Percentiles rank a stretch among this genome's conserved stretches.
Conservation (phyloP, 2,797 vertebrate species). For the Tiaroga cobitis region DNA sequence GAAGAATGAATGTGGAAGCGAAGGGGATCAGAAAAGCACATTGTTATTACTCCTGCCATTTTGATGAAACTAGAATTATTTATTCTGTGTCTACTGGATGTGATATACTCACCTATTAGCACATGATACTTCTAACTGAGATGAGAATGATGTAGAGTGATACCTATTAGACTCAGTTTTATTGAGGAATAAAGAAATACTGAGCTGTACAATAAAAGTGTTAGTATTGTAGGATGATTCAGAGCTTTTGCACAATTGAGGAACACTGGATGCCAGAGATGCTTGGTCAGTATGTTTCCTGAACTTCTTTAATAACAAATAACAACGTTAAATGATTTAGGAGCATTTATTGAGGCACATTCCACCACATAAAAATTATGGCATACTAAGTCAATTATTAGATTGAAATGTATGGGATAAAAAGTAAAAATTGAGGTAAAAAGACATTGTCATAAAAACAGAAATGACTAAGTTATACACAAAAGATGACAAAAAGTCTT, state of each 20-base stretch:
- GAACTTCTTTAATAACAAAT: slow-evolving; percentile 8
- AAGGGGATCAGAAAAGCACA: slow-evolving; percentile 3
- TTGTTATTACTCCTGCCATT: slow-evolving; percentile 35
- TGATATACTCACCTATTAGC: slow-evolving; percentile 8
- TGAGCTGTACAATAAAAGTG: not conserved
- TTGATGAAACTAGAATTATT: not conserved
- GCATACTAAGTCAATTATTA: not conserved
- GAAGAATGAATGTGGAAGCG: slow-evolving; percentile 2
- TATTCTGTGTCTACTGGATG: not conserved
- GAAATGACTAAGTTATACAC: not conserved
- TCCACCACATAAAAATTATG: not conserved
- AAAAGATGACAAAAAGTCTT: not conserved
- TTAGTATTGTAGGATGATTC: slow-evolving; percentile 17
- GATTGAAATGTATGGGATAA: not conserved
- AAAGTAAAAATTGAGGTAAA: not conserved
- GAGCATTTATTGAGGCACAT: not conserved
- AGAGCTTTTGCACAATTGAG: slow-evolving; percentile 26
- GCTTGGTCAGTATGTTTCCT: not conserved
- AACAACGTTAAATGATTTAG: not conserved
- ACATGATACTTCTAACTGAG: slow-evolving; percentile 12
- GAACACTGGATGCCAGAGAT: not conserved
- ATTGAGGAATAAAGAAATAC: slow-evolving; percentile 23
- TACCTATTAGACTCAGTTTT: slow-evolving; percentile 38
- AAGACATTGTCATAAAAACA: not conserved
- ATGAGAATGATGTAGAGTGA: not conserved